A percentile compares a stretch with the other conserved stretches of the same genome.
These are phyloP conservation scores for Empidonax alnorum DNA, from an alignment of 2,113 vertebrate species.

Conservation along the genomic window DNA sequence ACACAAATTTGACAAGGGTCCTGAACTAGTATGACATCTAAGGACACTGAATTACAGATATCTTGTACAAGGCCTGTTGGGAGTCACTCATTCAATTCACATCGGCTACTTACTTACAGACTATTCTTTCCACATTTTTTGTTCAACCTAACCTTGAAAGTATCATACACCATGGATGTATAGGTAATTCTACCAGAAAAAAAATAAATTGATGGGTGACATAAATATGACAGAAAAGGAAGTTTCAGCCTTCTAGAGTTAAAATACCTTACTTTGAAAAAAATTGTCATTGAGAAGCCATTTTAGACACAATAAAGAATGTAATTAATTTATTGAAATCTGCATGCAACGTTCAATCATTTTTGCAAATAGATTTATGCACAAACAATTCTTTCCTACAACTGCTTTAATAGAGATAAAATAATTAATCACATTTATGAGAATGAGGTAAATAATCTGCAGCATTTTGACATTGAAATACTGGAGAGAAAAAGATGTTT, in stretches of 20 bases:
- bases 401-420: neutral
- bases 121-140: neutral
- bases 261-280: neutral
- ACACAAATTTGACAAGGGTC: neutral
- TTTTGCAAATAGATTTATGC: neutral
- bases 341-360: neutral
- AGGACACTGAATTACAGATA: neutral
- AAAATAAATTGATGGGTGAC: fast-evolving
- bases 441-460: neutral
- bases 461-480: neutral
- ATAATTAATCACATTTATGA: neutral
- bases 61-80: neutral
- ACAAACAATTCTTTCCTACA: neutral
- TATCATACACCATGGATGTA: neutral
- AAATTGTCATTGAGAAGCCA: fast-evolving
- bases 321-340: neutral
- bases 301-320: neutral
- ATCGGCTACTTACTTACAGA: neutral
- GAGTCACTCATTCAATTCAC: neutral
- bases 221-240: neutral
- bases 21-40: neutral
- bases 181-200: neutral
- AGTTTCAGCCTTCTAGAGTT: neutral
- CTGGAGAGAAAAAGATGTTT: neutral
- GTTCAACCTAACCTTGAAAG: neutral